Evolutionary conservation across 1,140 invertebrate species (phyloP).

Genomic region (Drosophila sp.): DNA sequence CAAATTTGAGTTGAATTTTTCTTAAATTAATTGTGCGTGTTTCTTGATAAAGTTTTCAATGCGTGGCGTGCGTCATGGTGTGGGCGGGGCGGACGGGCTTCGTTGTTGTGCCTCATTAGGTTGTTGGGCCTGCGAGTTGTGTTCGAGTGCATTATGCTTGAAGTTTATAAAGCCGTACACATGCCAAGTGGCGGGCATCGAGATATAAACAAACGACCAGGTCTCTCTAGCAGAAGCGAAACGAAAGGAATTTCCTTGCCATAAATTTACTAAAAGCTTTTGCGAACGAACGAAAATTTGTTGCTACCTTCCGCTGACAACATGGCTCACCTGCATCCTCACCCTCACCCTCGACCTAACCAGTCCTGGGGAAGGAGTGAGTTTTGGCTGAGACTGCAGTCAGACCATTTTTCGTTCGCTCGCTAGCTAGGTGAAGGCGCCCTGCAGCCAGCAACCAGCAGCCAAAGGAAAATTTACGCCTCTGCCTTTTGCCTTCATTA

Average conservation of each 20-base stretch:
- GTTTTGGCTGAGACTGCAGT: constrained; percentile 43
- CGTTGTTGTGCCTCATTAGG: constrained; percentile 56
- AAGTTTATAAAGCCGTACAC: constrained; percentile 55
- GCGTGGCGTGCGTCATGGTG: constrained; percentile 19
- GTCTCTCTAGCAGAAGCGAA: constrained; percentile 39
- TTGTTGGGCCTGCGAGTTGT: background rate
- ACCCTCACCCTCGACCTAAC: too few relatives aligned
- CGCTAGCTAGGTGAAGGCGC: constrained; percentile 13
- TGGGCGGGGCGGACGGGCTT: constrained; percentile 26
- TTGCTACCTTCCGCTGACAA: constrained; percentile 79
- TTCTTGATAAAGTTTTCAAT: constrained; percentile 25
- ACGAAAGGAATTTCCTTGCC: constrained; percentile 73
- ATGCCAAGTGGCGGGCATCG: constrained; percentile 43
- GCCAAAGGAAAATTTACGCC: constrained; percentile 80
- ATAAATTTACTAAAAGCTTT: constrained; percentile 82
- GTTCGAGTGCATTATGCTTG: constrained; percentile 55
- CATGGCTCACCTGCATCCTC: constrained; percentile 63
- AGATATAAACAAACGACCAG: constrained; percentile 71
- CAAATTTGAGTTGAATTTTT: constrained; percentile 33
- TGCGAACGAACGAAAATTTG: constrained; percentile 77
- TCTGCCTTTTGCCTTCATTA: constrained; percentile 74
- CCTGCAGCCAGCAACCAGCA: constrained; percentile 23
- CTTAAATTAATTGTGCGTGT: constrained; percentile 63
- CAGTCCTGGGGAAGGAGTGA: constrained; percentile 2
- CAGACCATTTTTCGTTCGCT: constrained; percentile 46